These are phyloP conservation scores for Leptura quadrifasciata DNA, from an alignment of 2,888 invertebrate genomes.

Conservation along the genomic window DNA sequence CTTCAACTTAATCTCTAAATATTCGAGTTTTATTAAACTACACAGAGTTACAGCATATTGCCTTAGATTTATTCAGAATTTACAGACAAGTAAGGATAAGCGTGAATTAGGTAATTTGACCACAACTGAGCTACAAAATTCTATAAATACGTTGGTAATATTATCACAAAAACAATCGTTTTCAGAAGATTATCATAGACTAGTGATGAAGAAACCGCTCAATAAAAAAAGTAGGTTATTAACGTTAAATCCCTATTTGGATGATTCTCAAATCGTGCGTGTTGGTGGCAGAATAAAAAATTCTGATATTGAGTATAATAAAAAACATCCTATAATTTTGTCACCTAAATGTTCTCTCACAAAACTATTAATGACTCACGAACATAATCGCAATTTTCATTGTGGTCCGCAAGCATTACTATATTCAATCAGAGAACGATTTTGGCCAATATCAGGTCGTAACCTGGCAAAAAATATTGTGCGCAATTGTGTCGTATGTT, in stretches of 20 bases:
- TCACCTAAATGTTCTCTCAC: too few species aligned
- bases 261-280: too few species aligned
- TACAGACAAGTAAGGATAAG: slow-evolving; percentile 2
- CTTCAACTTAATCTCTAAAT: slow-evolving; percentile 18
- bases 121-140: too few species aligned
- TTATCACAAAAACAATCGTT: background rate
- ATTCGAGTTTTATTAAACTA: background rate
- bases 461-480: slow-evolving; percentile 19
- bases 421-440: slow-evolving; percentile 19
- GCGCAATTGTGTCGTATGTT: slow-evolving; percentile 27
- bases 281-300: too few species aligned
- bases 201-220: too few species aligned
- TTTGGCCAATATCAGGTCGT: too few species aligned
- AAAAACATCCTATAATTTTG: too few species aligned
- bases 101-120: too few species aligned
- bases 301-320: too few species aligned
- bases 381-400: slow-evolving; percentile 14
- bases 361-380: background rate
- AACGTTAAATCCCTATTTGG: too few species aligned
- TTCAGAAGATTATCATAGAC: too few species aligned
- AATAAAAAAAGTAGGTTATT: too few species aligned
- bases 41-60: slow-evolving; percentile 28
- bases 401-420: slow-evolving; percentile 29
- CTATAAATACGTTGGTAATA: background rate
- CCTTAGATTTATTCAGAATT: slow-evolving; percentile 7